A percentile compares a stretch with the other conserved stretches of the same genome.
These are phyloP conservation scores for Pseudomyrmex sp. DNA, from an alignment of 1,140 invertebrate species.

Conservation along the genomic window DNA sequence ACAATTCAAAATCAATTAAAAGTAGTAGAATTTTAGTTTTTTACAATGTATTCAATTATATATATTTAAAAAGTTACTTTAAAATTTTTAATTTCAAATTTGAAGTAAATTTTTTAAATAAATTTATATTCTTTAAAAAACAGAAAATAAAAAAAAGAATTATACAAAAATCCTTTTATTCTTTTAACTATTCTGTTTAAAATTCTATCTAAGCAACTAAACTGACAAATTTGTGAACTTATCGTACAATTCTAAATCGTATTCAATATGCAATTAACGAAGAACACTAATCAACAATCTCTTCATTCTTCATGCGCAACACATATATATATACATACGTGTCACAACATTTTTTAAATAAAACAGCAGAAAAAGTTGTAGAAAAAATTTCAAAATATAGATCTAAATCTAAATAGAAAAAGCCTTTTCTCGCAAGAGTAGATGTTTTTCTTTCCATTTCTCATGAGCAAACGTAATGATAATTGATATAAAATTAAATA, in stretches of 20 bases:
- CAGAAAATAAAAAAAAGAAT: too few relatives aligned
- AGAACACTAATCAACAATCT: conserved; percentile 16
- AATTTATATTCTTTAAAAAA: too few relatives aligned
- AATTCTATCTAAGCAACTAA: neutral
- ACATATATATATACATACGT: neutral
- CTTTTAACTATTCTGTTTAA: neutral
- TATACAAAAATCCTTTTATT: neutral
- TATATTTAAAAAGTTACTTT: too few relatives aligned
- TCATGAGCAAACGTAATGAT: conserved; percentile 8
- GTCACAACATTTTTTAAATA: conserved; percentile 5
- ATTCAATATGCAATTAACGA: neutral
- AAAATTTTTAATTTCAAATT: too few relatives aligned
- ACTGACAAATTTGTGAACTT: neutral
- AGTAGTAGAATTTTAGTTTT: too few relatives aligned
- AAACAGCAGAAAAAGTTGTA: neutral
- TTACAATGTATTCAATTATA: too few relatives aligned
- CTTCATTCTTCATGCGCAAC: conserved; percentile 13
- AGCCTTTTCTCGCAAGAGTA: neutral
- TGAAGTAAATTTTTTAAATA: too few relatives aligned
- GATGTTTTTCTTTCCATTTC: neutral
- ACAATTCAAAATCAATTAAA: too few relatives aligned
- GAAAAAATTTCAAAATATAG: neutral
- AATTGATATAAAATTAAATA: conserved; percentile 11
- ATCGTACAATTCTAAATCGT: neutral
- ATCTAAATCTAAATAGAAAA: neutral